phyloP scores from a whole-genome alignment of 2,797 vertebrate genomes.

The Thripadectes ignobilis region DNA sequence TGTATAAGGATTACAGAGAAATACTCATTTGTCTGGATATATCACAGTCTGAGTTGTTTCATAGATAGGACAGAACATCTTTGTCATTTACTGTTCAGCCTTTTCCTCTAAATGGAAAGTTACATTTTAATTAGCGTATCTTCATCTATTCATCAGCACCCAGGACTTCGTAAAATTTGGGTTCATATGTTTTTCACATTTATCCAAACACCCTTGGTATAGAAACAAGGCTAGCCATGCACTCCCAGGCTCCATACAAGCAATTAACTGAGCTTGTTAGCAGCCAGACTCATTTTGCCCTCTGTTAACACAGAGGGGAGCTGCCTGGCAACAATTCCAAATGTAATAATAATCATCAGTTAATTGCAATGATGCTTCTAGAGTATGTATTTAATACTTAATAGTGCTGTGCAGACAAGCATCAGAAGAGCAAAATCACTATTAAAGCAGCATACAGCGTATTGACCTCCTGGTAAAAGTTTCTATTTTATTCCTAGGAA shows the following conservation, averaged over 20 bases:
- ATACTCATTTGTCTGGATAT: background rate
- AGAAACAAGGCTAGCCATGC: background rate
- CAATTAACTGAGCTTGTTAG: background rate
- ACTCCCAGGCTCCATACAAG: background rate
- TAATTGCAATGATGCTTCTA: background rate
- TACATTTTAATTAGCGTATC: background rate
- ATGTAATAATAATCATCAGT: background rate
- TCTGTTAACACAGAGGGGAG: slow-evolving; percentile 34
- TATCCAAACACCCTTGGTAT: background rate
- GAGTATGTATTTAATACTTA: slow-evolving; percentile 8
- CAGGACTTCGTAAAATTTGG: background rate
- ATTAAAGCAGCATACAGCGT: background rate
- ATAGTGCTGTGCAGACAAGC: background rate
- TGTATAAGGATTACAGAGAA: background rate
- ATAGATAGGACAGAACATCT: background rate
- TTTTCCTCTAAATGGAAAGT: background rate
- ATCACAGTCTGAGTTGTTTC: background rate
- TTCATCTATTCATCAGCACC: background rate
- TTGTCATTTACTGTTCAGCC: background rate
- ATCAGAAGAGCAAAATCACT: background rate
- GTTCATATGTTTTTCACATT: background rate
- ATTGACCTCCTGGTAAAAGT: background rate
- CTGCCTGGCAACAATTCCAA: slow-evolving; percentile 39
- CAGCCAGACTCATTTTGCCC: slow-evolving; percentile 11
- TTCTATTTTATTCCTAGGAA: background rate